Evolutionary conservation across 2,797 vertebrate species (phyloP), one percentile per base, ranked within the genome.

Genomic region (Megaceryle alcyon): DNA sequence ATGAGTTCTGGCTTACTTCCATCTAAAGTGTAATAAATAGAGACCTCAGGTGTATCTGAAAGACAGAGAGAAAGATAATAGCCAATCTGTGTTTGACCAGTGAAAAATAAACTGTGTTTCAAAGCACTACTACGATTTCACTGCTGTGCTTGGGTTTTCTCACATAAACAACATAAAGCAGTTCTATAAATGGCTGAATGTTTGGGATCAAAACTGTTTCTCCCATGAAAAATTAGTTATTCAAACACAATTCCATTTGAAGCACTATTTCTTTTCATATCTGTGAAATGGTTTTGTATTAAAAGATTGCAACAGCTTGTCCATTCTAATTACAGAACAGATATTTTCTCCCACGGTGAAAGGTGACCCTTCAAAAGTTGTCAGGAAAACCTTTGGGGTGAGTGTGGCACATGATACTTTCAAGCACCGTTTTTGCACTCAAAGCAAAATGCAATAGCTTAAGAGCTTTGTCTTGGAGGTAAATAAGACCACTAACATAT

Each of bases 1-100:
- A 46, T 14, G 49, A 94, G 64, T 60, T 97, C 98, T 23, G 99
- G 99, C 83, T 98, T 99, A 49, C 98, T 99, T 79, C 99, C 99
- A 82, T 99, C 99, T 97, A 99, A 81, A 4, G 99, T 99, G 95
- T 98, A 99, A 97, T 98, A 98, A 96, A 99, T 98, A 37, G 80
- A 96, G 51, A 98, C 98, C 63, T 97, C 98, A 10, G 98, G 97
- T 49, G 99, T 98, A 88, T 99, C 99, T 99, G 97, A 90, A 95
- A 95, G 70, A 70, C n/a, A 91, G 9, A 75, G 91, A 94, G 35
- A 94, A 86, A 93, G 35, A 79, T 53, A 82, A 41, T 75, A 39
- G 51, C 48, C 83, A 89, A 79, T 89, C 22, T 41, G 39, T 12
- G 46, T 48, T 80, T 77, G 51, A 25, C 35, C 18, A 66, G 69